Evolutionary conservation across 1,140 invertebrate genomes (phyloP), one percentile per base, ranked within the genome.

Genomic region (Pinna nobilis): DNA sequence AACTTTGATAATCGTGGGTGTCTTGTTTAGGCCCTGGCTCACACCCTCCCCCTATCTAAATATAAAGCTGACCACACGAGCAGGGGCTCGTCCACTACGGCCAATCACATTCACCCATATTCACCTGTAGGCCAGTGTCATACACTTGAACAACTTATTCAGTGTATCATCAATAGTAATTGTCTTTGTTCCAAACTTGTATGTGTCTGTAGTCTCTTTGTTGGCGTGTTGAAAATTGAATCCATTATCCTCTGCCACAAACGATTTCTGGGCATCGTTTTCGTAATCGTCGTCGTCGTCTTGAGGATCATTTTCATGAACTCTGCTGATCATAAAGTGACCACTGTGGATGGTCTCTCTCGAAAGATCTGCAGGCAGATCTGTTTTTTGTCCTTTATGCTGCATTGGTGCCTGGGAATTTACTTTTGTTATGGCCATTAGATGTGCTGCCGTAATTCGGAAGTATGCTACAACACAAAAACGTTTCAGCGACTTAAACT

Each of bases 281-380:
- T 80, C 76, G n/a, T 83, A 82, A 33, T 80, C 78, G 60, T 90
- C 87, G 83, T 96, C 95, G 88, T 98, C 96, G 90, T 89, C 95
- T 33, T 95, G 95, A 89, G 60, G 65, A n/a, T 97, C 95, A 35
- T 95, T 95, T 88, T 98, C 96, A 90, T 90, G 89, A 23, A 98
- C 97, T 88, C 97, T 93, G 53, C 96, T 98, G 47, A 98, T 94
- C 97, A 99, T 99, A 89, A 98, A 99, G 88, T 99, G 97, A 25
- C 97, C 97, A 81, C 96, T 98, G 88, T 99, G 97, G 82, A 98
- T 98, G 4, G 55, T n/a, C n/a, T n/a, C n/a, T n/a, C n/a, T n/a
- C n/a, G n/a, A n/a, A n/a, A n/a, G n/a, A n/a, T n/a, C n/a, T n/a
- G 55, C 28, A 35, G 55, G 15, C 37, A 30, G 20, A 11, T 18